Percentiles rank a stretch among this genome's conserved stretches.
phyloP scores from a whole-genome alignment of 2,113 vertebrate genomes.

The Puffinus mauretanicus region DNA sequence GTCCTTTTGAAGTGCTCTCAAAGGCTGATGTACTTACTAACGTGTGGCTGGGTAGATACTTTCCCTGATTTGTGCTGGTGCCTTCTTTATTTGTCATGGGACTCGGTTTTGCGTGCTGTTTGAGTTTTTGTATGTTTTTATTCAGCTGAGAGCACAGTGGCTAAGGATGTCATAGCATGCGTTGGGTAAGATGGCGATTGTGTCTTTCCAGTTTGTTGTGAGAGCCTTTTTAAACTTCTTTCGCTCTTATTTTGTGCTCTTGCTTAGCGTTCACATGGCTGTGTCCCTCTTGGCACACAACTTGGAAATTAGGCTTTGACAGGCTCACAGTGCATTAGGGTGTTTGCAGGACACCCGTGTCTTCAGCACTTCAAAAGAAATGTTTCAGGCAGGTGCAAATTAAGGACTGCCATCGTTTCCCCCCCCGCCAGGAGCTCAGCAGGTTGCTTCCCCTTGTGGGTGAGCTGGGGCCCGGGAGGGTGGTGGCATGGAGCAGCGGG shows the following conservation, averaged over 20 bases:
- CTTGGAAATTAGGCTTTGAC: neutral
- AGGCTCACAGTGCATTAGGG: neutral
- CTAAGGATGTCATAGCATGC: neutral
- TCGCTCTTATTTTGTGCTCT: neutral
- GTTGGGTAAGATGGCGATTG: neutral
- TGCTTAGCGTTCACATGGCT: fast-evolving
- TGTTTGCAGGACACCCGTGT: fast-evolving
- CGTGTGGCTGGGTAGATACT: neutral
- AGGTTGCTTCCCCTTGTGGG: neutral
- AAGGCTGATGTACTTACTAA: neutral
- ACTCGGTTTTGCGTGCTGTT: fast-evolving
- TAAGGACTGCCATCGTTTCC: neutral
- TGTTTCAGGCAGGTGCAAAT: neutral
- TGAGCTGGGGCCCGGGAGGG: neutral
- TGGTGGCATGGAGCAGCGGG: neutral
- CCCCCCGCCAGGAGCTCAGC: neutral
- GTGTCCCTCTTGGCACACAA: neutral
- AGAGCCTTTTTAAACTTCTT: neutral
- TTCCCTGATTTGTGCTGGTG: neutral
- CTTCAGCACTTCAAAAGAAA: neutral
- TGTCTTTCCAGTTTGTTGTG: neutral
- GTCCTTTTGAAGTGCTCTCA: neutral
- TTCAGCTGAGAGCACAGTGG: neutral
- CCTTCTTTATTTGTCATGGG: neutral
- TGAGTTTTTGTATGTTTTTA: neutral